These are phyloP conservation scores for Sus cebifrons DNA, from an alignment of 2,797 vertebrate species.

Conservation along the genomic window DNA sequence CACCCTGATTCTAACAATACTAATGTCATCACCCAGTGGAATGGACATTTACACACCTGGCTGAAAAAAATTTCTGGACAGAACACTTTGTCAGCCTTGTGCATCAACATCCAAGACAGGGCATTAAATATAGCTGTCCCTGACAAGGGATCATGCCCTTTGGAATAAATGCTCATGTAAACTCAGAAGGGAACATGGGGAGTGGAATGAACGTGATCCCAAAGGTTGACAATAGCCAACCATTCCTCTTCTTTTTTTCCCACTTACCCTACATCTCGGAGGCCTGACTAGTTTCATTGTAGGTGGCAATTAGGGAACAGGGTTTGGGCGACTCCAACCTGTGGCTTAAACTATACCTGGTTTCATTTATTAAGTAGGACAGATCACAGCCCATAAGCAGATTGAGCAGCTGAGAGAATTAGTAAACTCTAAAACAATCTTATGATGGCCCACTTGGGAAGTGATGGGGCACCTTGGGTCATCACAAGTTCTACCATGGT, in stretches of 20 bases:
- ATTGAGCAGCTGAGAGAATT: neutral
- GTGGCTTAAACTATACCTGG: neutral
- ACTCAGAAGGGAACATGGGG: neutral
- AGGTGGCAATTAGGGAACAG: neutral
- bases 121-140: neutral
- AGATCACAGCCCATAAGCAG: neutral
- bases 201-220: neutral
- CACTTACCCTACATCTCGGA: neutral
- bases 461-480: neutral
- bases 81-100: neutral
- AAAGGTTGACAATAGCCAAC: neutral
- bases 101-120: neutral
- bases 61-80: neutral
- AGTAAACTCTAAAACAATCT: neutral
- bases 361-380: neutral
- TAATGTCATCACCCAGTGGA: neutral
- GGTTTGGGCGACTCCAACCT: neutral
- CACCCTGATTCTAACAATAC: neutral
- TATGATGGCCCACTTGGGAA: neutral
- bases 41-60: constrained; percentile 6
- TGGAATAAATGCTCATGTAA: neutral
- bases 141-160: neutral
- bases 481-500: neutral
- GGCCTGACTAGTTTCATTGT: neutral
- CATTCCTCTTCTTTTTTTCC: neutral